Evolutionary conservation across 2,797 vertebrate genomes (phyloP), one percentile per base, ranked within the genome.

Genomic region (Acrossocheilus wenchowensis): DNA sequence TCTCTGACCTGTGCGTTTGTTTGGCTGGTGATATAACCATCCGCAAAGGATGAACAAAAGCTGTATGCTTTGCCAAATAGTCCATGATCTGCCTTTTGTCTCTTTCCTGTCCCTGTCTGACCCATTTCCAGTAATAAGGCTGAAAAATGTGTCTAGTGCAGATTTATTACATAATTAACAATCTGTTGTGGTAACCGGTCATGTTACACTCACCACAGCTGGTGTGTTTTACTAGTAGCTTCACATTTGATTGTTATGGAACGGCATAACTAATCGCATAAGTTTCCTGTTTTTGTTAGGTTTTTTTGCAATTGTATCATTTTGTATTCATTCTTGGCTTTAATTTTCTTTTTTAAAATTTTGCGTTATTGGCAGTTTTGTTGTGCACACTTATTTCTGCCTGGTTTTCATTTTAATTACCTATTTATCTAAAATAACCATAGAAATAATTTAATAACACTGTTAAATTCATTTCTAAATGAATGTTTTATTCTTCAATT

Each of bases 101-200:
- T 78, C 45, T 78, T 78, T 78, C 50, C 75, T 71, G 64, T 71
- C 36, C 43, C n/a, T 43, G 48, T 23, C n/a, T 45, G 75, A 79
- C 83, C 83, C 48, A 85, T n/a, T 85, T 85, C 50, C 83, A 69
- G 83, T 85, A 79, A 85, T 30, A 69, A 60, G 26, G 21, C 62
- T 68, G 48, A 66, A 85, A 50, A 78, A 57, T 57, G 17, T 62
- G 52, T 4, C n/a, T 30, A 41, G 57, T 50, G 57, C 5, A 26
- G 26, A 21, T 62, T 84, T 66, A 39, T 66, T 41, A 66, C 30
- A 39, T 41, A 64, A 66, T 50, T 64, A 52, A 15, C 30, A 77
- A 12, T 77, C 34, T 30, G 5, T 39, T 19, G 14, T 54, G 36
- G 80, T 71, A 17, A 52, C 21, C 21, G 15, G n/a, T 64, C 8